These are phyloP conservation scores for Pseudocheirus occidentalis DNA, from an alignment of 2,797 vertebrate species.

Conservation along the genomic window DNA sequence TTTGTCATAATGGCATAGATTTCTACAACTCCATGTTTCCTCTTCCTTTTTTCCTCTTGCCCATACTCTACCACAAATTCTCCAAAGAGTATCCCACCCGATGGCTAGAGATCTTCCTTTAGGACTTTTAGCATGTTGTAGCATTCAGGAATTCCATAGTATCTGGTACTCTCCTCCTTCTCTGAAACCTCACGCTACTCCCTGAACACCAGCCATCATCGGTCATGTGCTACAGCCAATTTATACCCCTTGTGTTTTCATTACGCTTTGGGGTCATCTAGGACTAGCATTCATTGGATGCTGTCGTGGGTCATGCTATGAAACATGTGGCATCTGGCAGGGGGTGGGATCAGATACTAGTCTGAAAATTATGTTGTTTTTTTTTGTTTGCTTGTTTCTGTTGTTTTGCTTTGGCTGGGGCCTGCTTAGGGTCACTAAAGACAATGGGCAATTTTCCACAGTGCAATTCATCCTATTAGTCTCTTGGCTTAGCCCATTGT, in stretches of 20 bases:
- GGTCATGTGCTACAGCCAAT: background rate
- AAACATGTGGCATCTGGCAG: background rate
- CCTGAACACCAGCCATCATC: background rate
- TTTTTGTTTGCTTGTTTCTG: background rate
- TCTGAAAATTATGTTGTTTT: background rate
- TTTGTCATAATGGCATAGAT: background rate
- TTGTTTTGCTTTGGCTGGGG: background rate
- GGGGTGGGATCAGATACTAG: background rate
- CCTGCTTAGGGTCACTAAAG: background rate
- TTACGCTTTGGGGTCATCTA: background rate
- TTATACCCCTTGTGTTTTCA: background rate
- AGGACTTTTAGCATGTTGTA: background rate
- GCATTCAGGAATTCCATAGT: background rate
- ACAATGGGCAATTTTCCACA: background rate
- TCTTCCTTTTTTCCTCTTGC: background rate
- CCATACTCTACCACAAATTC: background rate
- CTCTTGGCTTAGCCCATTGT: background rate
- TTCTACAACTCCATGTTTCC: background rate
- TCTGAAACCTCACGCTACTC: background rate
- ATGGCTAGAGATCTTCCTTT: background rate
- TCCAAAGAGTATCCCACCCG: background rate
- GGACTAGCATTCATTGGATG: background rate
- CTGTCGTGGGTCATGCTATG: background rate
- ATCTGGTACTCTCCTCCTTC: background rate
- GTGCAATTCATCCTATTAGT: background rate